Base-by-base conservation (phyloP, 1,140 invertebrate species). In the Homarus americanus region DNA sequence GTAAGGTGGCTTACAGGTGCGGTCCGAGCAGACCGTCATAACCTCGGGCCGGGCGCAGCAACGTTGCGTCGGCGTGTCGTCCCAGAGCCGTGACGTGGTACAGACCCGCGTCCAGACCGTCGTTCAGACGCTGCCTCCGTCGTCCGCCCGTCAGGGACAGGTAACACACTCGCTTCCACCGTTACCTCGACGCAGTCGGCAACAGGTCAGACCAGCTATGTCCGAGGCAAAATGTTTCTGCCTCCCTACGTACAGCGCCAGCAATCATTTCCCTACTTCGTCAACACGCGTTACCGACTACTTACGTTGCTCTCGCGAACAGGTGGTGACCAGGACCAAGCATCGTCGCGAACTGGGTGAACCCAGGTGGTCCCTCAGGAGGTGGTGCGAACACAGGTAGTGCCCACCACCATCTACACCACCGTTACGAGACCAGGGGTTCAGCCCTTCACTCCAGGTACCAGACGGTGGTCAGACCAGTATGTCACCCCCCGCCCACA, bases 331-430 rank as follows among this genome's bases (percentile, higher is more conserved):
- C 38, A 83, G 78, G 44, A 92, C 91, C 41, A 92, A 90, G 83
- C 9, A 63, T 82, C 17, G 85, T 58, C 38, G 79, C 83, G 78
- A 92, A 86, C 1, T 41, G 28, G 17, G 79, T 88, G 17, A 1
- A 92, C 85, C 15, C 85, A 88, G 78, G 73, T 83, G 40, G 91
- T 92, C 28, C 40, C 91, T 38, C 91, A 92, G 72, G 87, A 88
- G 66, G 91, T 92, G 15, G 79, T 92, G 20, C 34, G 66, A 0
- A 92, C 91, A 15, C 91, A 84, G 63, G 82, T 79, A 41, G 58
- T 88, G 32, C 66, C 78, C 73, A 86, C 58, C 53, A 86, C 76
- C 75, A 82, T 91, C 89, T 85, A 85, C 89, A 85, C 82, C 40
- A 91, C 89, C 36, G 28, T 38, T 75, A 80, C 80, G 28, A 34